Base-by-base conservation (phyloP, 2,888 invertebrate species). In the Diabrotica balteata region DNA sequence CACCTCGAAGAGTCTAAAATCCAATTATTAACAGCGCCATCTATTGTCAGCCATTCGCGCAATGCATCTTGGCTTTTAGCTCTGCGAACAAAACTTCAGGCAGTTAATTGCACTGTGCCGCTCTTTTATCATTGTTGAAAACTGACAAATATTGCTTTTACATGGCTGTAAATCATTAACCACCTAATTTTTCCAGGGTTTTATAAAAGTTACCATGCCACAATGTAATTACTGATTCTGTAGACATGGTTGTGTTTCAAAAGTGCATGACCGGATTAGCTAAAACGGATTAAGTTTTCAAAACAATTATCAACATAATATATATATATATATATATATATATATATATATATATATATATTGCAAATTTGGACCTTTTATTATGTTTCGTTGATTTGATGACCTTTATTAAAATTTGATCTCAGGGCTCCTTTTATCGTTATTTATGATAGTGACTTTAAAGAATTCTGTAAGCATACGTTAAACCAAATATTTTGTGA, bases 131-230 rank as follows among this genome's bases (percentile, higher is more conserved):
- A 67, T 67, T 59, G 58, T 64, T 47, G 53, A 59, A 68, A 64
- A 67, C 64, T 64, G 68, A 66, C 66, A 66, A 69, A 69, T 69
- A 69, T 69, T 62, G 60, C 67, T 58, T 67, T 63, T 63, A 67
- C 67, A 61, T 65, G 67, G 60, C 50, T 45, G 64, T 70, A 64
- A 67, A 67, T 69, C 69, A 69, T 66, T 63, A 69, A 53, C 61
- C 66, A 47, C 51, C 66, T 59, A 54, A 68, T 68, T 68, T 59
- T 68, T 58, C 50, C 59, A 60, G 55, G 51, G 51, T 67, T 58
- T 50, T 45, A 59, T 53, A 46, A 63, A 63, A 52, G 64, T 68
- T 68, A 10, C 64, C 68, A 68, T 68, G 68, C 64, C 63, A 68
- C 59, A 65, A 59, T 11, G 65, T 50, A 61, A 66, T 66, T 65